Conservation (phyloP, 2,113 vertebrate species). For the Corvus moneduloides region DNA sequence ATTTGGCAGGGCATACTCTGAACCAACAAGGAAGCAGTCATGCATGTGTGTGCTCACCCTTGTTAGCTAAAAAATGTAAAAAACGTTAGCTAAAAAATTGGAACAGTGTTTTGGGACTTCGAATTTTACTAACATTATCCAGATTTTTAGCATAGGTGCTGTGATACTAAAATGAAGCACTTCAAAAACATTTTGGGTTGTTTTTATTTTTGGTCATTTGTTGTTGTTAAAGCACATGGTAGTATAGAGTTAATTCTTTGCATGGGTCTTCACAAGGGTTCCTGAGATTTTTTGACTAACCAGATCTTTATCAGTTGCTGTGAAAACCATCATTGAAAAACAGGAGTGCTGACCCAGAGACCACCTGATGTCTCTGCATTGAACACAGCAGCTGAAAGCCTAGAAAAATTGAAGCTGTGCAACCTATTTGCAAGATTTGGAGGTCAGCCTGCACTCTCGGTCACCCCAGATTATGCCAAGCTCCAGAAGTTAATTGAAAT, state of each 20-base stretch:
- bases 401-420: neutral
- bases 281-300: neutral
- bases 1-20: neutral
- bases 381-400: neutral
- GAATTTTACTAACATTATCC: neutral
- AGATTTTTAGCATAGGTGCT: neutral
- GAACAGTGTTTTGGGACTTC: neutral
- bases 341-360: neutral
- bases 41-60: neutral
- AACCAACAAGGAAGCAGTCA: neutral
- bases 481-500: neutral
- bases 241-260: neutral
- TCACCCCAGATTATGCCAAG: neutral
- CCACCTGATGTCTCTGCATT: neutral
- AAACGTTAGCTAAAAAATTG: neutral
- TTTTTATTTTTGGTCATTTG: neutral
- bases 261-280: neutral
- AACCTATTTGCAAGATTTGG: neutral
- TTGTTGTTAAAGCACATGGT: neutral
- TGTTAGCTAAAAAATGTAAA: neutral
- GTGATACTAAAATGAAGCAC: neutral
- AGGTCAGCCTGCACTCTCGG: fast-evolving
- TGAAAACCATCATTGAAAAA: neutral
- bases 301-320: neutral
- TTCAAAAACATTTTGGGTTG: neutral